A percentile compares a stretch with the other conserved stretches of the same genome.
phyloP scores from a whole-genome alignment of 2,113 vertebrate species.

The Lepisosteus osseus region DNA sequence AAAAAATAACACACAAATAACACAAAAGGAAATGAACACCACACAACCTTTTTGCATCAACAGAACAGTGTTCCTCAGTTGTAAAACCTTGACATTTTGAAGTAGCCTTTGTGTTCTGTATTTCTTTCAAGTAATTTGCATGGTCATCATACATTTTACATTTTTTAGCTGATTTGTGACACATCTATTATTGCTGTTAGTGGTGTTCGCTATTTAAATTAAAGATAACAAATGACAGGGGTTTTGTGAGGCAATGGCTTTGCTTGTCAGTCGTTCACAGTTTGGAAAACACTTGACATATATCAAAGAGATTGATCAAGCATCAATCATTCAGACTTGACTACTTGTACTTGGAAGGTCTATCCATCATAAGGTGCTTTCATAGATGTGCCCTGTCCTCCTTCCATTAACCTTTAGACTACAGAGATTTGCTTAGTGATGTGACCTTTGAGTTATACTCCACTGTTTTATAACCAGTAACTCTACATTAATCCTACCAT shows the following conservation, averaged over 20 bases:
- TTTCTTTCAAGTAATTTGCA: no score
- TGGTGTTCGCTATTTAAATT: no score
- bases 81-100: no score
- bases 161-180: no score
- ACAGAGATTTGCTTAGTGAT: neutral
- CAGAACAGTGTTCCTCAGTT: no score
- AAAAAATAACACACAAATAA: no score
- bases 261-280: neutral
- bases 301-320: neutral
- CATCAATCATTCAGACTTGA: neutral
- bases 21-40: no score
- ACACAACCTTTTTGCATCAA: no score
- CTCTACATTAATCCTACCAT: neutral
- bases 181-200: no score
- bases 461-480: neutral
- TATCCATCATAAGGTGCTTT: constrained; percentile 1
- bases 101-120: no score
- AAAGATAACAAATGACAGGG: no score
- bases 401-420: constrained; percentile 1
- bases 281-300: constrained; percentile 1
- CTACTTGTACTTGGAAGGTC: neutral
- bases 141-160: no score
- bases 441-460: neutral
- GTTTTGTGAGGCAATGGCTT: neutral
- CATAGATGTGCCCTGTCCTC: neutral